Evolutionary conservation across 2,797 vertebrate species (phyloP).

Genomic region (Emys orbicularis): DNA sequence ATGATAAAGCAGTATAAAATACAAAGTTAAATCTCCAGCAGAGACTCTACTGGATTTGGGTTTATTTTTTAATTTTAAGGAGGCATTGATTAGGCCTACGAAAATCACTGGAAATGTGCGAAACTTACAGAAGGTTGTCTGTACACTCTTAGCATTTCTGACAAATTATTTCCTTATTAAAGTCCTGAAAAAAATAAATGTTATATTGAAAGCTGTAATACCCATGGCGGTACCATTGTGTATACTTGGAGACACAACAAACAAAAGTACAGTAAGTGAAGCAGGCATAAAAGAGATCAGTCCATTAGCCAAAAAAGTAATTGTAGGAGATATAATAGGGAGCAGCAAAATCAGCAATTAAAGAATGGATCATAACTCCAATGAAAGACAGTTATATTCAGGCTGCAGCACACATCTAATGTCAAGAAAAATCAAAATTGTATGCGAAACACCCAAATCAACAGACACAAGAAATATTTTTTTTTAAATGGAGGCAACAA

Average conservation of each 20-base stretch:
- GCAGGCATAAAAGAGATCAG: not conserved
- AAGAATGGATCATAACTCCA: not conserved
- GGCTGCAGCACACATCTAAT: not conserved
- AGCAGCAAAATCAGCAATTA: not conserved
- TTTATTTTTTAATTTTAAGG: not conserved
- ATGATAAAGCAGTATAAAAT: not conserved
- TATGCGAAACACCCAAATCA: not conserved
- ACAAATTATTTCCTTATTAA: not conserved
- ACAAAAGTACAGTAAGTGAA: not conserved
- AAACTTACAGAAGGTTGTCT: not conserved
- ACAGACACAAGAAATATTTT: not conserved
- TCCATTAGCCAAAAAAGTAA: not conserved
- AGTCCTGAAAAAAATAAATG: not conserved
- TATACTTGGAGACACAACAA: not conserved
- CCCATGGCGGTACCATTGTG: fast-evolving
- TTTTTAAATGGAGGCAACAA: not conserved
- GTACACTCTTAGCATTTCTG: not conserved
- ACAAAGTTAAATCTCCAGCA: not conserved
- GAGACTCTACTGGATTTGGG: not conserved
- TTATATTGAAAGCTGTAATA: not conserved
- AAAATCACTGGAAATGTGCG: not conserved
- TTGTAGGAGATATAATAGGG: not conserved
- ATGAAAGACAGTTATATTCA: not conserved
- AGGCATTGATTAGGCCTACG: not conserved
- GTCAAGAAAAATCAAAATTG: too few species aligned